Evolutionary conservation across 2,888 invertebrate species (phyloP).

Genomic region (Caenorhabditis virilis): DNA sequence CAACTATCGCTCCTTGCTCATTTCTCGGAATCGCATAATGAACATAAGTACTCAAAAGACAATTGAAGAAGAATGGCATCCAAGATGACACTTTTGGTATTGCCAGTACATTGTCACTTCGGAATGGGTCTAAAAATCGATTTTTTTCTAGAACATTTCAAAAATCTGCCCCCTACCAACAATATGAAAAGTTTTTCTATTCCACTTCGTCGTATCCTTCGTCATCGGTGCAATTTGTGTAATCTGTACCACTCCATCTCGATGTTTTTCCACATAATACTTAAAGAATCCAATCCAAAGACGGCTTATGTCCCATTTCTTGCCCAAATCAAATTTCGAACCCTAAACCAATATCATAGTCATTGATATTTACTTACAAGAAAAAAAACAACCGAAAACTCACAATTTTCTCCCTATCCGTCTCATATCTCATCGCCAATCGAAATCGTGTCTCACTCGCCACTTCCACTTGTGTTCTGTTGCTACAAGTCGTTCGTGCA

Average conservation of each 20-base stretch:
- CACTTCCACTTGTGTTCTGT: constrained; percentile 10
- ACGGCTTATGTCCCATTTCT: constrained; percentile 17
- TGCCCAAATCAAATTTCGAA: constrained; percentile 7
- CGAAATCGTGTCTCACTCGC: constrained; percentile 15
- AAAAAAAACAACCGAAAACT: not conserved
- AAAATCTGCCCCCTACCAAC: constrained; percentile 9
- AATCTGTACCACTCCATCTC: constrained; percentile 31
- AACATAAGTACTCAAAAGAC: constrained; percentile 29
- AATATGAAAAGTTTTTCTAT: constrained; percentile 31
- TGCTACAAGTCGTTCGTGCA: too few relatives aligned
- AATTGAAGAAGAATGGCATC: constrained; percentile 43
- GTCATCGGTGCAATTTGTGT: constrained; percentile 13
- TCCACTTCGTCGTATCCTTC: constrained; percentile 26
- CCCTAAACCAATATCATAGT: not conserved
- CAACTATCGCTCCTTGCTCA: constrained; percentile 12
- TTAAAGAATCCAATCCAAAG: constrained; percentile 32
- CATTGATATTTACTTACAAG: not conserved
- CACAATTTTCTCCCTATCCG: constrained; percentile 15
- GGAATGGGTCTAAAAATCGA: constrained; percentile 35
- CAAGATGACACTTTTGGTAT: constrained; percentile 40
- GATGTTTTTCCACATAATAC: constrained; percentile 17
- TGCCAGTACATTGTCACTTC: constrained; percentile 35
- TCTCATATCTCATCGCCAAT: constrained; percentile 11
- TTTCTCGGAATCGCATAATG: constrained; percentile 35
- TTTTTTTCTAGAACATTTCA: not conserved